Evolutionary conservation across 2,113 vertebrate genomes (phyloP).

Genomic region (Macquaria ambigua): DNA sequence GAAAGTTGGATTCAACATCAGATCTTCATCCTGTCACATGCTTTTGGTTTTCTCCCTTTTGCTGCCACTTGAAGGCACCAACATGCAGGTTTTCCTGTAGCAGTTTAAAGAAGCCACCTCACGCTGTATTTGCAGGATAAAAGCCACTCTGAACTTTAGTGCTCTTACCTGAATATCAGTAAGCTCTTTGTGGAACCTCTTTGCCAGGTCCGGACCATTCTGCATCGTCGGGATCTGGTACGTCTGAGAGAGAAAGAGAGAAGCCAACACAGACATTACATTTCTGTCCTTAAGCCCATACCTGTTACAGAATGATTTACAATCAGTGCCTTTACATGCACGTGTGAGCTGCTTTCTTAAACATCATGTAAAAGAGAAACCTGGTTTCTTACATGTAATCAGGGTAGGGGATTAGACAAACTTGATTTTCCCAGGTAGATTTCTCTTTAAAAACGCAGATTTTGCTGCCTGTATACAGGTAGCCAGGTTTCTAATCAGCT

Average conservation of each 20-base stretch:
- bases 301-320: too few species aligned
- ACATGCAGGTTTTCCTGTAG: neutral
- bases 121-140: neutral
- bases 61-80: neutral
- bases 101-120: neutral
- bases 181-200: slow-evolving; percentile 89
- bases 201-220: slow-evolving; percentile 89
- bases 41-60: neutral
- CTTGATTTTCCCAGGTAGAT: too few species aligned
- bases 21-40: neutral
- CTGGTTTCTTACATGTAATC: too few species aligned
- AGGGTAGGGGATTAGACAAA: too few species aligned
- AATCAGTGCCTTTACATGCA: too few species aligned
- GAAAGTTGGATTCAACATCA: neutral
- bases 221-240: slow-evolving; percentile 91
- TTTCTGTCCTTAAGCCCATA: too few species aligned
- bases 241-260: slow-evolving; percentile 71
- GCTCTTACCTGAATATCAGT: slow-evolving; percentile 90
- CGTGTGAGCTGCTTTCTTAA: neutral
- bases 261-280: neutral
- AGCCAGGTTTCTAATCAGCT: too few species aligned
- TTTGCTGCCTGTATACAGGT: too few species aligned
- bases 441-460: too few species aligned
- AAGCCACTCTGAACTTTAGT: neutral
- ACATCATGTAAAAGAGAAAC: neutral